Base-by-base conservation (phyloP, 2,113 vertebrate species). In the Phylloscopus whistleri region DNA sequence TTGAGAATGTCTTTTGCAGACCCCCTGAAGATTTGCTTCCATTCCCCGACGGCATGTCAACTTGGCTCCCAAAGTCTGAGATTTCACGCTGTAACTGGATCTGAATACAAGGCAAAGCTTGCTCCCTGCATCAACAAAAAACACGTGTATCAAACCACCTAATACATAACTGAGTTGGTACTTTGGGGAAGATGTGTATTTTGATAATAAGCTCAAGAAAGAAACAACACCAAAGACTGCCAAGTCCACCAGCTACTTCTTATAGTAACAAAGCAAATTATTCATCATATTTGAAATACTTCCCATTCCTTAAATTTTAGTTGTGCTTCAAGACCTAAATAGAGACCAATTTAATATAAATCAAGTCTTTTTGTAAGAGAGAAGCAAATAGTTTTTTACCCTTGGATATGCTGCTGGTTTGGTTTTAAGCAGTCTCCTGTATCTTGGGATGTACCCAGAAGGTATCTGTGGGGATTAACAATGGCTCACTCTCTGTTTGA, bases 1-100 rank as follows among this genome's bases (percentile, higher is more conserved):
- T 99, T 70, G 99, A 99, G 97, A 99, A 99, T 0, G 99, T 99
- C 97, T 99, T 99, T 90, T 99, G 99, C 23, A 99, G 96, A 22
- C 99, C 99, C 33, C 99, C 98, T 19, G 99, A 98, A 79, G 98
- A 96, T 96, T 99, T 99, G 94, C 98, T 98, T 96, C 98, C 98
- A 56, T 98, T 98, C 88, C 99, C 99, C 3, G 98, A 94, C 2
- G 99, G 98, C 93, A 99, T 96, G 94, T 99, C 99, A 13, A 87
- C 92, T 41, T 98, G 99, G 86, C 95, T 97, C 67, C 98, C 97
- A 43, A 99, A 99, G 64, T 99, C 99, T 9, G 98, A 98, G 77
- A 96, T 98, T 72, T 99, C 99, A 33, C 99, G 98, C 94, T 99
- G 99, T 31, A 99, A 95, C 96, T 99, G 99, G 85, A 99, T 99